These are phyloP conservation scores for Crax fasciolata DNA, from an alignment of 2,797 vertebrate species.

Conservation along the genomic window DNA sequence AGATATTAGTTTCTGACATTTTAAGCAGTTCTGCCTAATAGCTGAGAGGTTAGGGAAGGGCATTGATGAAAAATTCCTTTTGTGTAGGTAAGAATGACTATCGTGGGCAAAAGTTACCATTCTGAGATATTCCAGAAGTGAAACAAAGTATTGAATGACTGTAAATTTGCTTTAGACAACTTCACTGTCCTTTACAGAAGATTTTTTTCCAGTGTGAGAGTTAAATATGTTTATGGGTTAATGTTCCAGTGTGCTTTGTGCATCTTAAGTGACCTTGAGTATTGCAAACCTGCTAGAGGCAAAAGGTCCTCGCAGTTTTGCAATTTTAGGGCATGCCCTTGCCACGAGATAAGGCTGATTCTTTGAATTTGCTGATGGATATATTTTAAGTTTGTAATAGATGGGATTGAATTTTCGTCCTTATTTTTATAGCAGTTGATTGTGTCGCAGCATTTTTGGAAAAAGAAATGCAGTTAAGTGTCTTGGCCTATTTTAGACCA, in stretches of 20 bases:
- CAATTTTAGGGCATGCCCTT: background rate
- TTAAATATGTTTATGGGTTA: constrained; percentile 17
- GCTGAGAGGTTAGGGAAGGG: background rate
- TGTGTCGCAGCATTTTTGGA: constrained; percentile 5
- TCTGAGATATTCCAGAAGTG: background rate
- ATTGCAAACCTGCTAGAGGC: constrained; percentile 35
- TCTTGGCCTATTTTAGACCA: constrained; percentile 30
- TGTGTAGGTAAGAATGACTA: background rate
- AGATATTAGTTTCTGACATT: background rate
- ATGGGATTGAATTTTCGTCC: background rate
- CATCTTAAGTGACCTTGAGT: constrained; percentile 61
- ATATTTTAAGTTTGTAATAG: background rate
- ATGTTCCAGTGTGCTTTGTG: constrained; percentile 19
- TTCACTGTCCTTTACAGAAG: background rate
- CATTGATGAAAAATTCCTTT: background rate
- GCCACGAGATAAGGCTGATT: background rate
- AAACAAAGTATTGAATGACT: background rate
- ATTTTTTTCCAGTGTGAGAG: background rate
- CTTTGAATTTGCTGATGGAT: constrained; percentile 2
- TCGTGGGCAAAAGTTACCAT: background rate
- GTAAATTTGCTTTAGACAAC: background rate
- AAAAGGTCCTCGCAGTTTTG: constrained; percentile 26
- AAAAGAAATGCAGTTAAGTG: constrained; percentile 7
- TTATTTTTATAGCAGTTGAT: constrained; percentile 2
- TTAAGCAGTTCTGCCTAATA: background rate